Evolutionary conservation across 2,888 invertebrate species (phyloP), one percentile per base, ranked within the genome.

Genomic region (Phragmatobia fuliginosa): DNA sequence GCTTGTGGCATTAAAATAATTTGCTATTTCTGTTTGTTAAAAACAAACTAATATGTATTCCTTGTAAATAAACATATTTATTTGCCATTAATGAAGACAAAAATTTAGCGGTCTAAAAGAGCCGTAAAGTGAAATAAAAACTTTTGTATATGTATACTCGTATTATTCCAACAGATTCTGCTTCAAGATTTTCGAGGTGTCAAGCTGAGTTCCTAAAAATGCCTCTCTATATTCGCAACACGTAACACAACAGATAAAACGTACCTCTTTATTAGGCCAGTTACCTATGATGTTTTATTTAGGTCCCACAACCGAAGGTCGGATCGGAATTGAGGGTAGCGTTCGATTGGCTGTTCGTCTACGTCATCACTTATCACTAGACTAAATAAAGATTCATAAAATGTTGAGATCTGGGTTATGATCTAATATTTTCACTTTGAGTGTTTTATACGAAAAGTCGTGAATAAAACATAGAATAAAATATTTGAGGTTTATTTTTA

Each of bases 261-360:
- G 38, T 58, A 41, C 16, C 33, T 41, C 41, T 63, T 68, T 58
- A 68, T 63, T 58, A 58, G 58, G 38, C 62, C 38, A 62, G 56
- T 68, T 68, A 58, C 63, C 62, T 68, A 58, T 63, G 41, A 63
- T 63, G 68, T 68, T 68, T 68, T 68, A 68, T 68, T 63, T 31
- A 16, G 62, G 68, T 58, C 56, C 18, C 31, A 7, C 38, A n/a
- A 32, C 21, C 32, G 32, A 49, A 45, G 62, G 61, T 32, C 58
- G 32, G 28, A 41, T 6, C 38, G 31, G 45, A 56, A 67, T 62
- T 21, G 31, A 49, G 52, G 56, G 56, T 52, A 36, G 33, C 62
- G 28, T n/a, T 45, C 62, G 33, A 68, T 68, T 63, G 62, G 58
- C 33, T 31, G 41, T 62, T 31, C 21, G 21, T 68, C 62, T 33